Evolutionary conservation across 2,888 invertebrate species (phyloP).

Genomic region (Eupithecia vulgata): DNA sequence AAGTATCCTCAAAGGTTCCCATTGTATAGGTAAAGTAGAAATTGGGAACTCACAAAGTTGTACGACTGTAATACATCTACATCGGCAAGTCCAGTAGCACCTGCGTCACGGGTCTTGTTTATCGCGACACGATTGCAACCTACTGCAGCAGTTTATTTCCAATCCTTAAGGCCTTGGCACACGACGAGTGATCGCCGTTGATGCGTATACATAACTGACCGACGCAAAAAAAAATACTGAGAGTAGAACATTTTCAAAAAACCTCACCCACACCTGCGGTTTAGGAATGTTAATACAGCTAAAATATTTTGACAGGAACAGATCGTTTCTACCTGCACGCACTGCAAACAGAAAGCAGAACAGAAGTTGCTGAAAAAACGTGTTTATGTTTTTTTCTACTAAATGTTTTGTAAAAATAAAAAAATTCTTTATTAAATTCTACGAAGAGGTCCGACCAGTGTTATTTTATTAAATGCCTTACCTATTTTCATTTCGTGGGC

Average conservation of each 20-base stretch:
- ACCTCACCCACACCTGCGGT: not conserved
- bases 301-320: not conserved
- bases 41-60: not conserved
- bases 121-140: slow-evolving; percentile 27
- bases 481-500: not conserved
- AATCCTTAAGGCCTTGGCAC: slow-evolving; percentile 23
- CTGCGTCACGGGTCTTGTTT: slow-evolving; percentile 36
- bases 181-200: slow-evolving; percentile 13
- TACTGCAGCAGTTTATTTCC: slow-evolving; percentile 33
- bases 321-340: too few species aligned
- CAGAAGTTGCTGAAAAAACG: too few species aligned
- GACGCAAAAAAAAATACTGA: not conserved
- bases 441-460: too few species aligned
- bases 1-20: not conserved
- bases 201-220: not conserved
- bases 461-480: not conserved
- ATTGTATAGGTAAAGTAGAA: not conserved
- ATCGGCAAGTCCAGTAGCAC: slow-evolving; percentile 21
- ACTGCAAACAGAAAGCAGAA: not conserved
- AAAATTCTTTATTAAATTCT: too few species aligned
- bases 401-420: too few species aligned
- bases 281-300: not conserved
- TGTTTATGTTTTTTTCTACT: too few species aligned
- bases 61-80: not conserved
- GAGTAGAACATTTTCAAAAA: too few species aligned